Conservation (phyloP, 2,888 invertebrate species). For the Dynastes maya region DNA sequence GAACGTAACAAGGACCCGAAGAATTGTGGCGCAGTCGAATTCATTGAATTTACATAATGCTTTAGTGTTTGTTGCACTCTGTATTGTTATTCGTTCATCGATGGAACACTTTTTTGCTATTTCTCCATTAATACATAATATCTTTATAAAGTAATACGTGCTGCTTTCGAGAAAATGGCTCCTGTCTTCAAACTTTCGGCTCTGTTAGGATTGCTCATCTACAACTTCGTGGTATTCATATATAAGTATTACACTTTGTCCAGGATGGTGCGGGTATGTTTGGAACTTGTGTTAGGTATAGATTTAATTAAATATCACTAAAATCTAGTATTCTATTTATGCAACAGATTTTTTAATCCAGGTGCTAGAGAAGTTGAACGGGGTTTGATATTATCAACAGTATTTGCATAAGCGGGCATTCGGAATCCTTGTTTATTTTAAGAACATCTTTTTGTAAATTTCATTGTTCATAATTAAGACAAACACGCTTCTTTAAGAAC, state of each 20-base stretch:
- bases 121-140: constrained; percentile 31
- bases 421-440: no score
- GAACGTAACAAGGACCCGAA: neutral
- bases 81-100: constrained; percentile 4
- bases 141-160: constrained; percentile 9
- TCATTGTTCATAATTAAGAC: no score
- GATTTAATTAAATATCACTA: neutral
- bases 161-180: constrained; percentile 37
- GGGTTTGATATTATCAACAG: no score
- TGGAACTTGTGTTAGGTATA: neutral
- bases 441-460: no score
- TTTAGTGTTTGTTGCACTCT: constrained; percentile 25
- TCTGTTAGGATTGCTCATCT: constrained; percentile 35
- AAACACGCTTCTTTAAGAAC: no score
- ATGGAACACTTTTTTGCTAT: constrained; percentile 18
- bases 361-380: neutral
- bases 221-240: neutral
- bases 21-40: neutral
- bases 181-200: constrained; percentile 48
- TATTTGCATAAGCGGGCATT: no score
- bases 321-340: neutral
- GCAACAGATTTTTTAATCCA: neutral
- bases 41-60: constrained; percentile 9
- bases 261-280: neutral
- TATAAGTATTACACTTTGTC: neutral